A percentile compares a stretch with the other conserved stretches of the same genome.
phyloP scores from a whole-genome alignment of 1,140 invertebrate species.

The Brachionus paranguensis region DNA sequence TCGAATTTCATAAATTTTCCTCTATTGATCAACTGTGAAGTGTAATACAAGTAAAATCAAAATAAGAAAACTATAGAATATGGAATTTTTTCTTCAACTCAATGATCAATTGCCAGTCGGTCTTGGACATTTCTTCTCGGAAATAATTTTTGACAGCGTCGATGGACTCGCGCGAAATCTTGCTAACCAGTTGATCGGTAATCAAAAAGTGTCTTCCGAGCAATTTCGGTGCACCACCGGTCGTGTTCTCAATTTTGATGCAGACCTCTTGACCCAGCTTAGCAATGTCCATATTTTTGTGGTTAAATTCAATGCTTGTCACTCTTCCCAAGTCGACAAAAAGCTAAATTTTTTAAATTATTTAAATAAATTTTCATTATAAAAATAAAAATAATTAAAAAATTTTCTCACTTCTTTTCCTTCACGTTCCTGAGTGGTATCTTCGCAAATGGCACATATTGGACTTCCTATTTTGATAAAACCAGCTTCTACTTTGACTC shows the following conservation, averaged over 20 bases:
- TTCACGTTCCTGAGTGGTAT: conserved; percentile 51
- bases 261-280: conserved; percentile 95
- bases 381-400: background rate
- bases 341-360: conserved; percentile 59
- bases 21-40: background rate
- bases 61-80: conserved; percentile 59
- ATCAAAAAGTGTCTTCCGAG: conserved; percentile 95
- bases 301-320: conserved; percentile 84
- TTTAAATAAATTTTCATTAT: conserved; percentile 46
- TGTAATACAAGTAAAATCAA: background rate
- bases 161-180: conserved; percentile 93
- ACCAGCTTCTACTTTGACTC: conserved; percentile 90
- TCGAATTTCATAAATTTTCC: background rate
- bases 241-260: conserved; percentile 91
- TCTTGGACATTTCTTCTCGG: conserved; percentile 87
- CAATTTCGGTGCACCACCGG: conserved; percentile 94
- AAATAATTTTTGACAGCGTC: conserved; percentile 99
- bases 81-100: conserved; percentile 96
- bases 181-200: conserved; percentile 86
- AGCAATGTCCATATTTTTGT: conserved; percentile 73
- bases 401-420: background rate
- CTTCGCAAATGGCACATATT: conserved; percentile 88
- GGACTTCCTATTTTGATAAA: conserved; percentile 91
- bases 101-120: conserved; percentile 95
- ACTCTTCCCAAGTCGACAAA: conserved; percentile 89